Percentiles rank a stretch among this genome's conserved stretches.
phyloP scores from a whole-genome alignment of 2,888 invertebrate species.

The Epinotia brunnichana region DNA sequence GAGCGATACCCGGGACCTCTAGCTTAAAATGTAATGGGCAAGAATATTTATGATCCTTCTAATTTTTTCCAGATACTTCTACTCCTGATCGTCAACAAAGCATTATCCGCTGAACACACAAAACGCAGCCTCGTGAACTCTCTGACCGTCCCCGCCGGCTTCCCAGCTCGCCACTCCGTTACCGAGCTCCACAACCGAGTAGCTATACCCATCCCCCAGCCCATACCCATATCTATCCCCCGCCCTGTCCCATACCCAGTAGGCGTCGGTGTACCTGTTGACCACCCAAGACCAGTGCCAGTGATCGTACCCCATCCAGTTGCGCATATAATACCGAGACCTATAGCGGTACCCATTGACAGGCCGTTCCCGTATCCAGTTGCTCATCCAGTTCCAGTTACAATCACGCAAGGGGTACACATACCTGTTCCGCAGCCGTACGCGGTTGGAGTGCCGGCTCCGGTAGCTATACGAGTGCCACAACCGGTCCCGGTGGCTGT shows the following conservation, averaged over 20 bases:
- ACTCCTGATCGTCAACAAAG: constrained; percentile 50
- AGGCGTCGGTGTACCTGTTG: constrained; percentile 75
- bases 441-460: constrained; percentile 71
- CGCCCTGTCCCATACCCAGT: constrained; percentile 78
- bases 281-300: constrained; percentile 67
- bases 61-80: constrained; percentile 57
- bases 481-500: constrained; percentile 65
- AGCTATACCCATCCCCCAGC: constrained; percentile 80
- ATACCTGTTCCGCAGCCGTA: constrained; percentile 83
- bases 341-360: constrained; percentile 77
- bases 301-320: constrained; percentile 75
- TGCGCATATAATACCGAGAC: constrained; percentile 70
- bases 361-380: constrained; percentile 83
- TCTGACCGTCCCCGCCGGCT: constrained; percentile 44
- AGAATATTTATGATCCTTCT: neutral
- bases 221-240: constrained; percentile 78
- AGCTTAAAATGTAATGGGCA: neutral
- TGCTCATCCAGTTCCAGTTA: constrained; percentile 80
- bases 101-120: constrained; percentile 49
- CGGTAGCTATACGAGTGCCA: constrained; percentile 70
- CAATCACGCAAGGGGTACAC: constrained; percentile 78
- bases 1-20: too few species aligned
- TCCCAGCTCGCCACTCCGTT: constrained; percentile 70
- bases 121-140: constrained; percentile 43
- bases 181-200: constrained; percentile 79